A percentile compares a stretch with the other conserved stretches of the same genome.
Evolutionary conservation across 1,140 invertebrate species (phyloP).

Genomic region (Phocides pigmalion): DNA sequence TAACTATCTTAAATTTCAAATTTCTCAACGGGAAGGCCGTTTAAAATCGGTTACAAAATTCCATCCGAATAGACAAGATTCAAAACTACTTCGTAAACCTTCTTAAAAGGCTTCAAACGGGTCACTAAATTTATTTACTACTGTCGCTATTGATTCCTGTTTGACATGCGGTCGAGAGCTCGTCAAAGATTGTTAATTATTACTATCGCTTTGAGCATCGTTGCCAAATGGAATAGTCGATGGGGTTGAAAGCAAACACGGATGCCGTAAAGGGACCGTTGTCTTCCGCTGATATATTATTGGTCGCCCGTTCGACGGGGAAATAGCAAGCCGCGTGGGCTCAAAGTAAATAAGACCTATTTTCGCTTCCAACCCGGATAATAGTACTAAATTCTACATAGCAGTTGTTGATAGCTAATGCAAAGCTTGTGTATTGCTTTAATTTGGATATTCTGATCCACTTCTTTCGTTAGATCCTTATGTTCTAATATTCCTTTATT

Average conservation of each 20-base stretch:
- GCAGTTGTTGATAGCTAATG: conserved; percentile 26
- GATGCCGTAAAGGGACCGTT: conserved; percentile 15
- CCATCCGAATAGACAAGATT: no score
- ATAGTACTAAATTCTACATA: conserved; percentile 18
- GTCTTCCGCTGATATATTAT: conserved; percentile 18
- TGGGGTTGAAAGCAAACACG: conserved; percentile 7
- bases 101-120: no score
- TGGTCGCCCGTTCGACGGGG: neutral
- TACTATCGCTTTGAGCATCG: conserved; percentile 5
- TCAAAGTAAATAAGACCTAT: neutral
- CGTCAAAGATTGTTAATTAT: conserved; percentile 26
- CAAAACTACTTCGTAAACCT: no score
- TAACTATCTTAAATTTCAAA: no score
- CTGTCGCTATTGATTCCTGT: conserved; percentile 11
- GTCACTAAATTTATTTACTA: no score
- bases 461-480: conserved; percentile 1
- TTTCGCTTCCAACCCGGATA: neutral
- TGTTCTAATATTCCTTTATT: no score
- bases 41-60: no score
- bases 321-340: neutral
- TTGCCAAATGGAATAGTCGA: conserved; percentile 19
- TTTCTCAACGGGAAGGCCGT: no score
- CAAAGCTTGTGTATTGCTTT: conserved; percentile 6
- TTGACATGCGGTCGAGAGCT: neutral
- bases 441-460: conserved; percentile 12